A percentile compares a stretch with the other conserved stretches of the same genome.
phyloP scores from a whole-genome alignment of 2,113 vertebrate genomes.

The Mirza zaza region DNA sequence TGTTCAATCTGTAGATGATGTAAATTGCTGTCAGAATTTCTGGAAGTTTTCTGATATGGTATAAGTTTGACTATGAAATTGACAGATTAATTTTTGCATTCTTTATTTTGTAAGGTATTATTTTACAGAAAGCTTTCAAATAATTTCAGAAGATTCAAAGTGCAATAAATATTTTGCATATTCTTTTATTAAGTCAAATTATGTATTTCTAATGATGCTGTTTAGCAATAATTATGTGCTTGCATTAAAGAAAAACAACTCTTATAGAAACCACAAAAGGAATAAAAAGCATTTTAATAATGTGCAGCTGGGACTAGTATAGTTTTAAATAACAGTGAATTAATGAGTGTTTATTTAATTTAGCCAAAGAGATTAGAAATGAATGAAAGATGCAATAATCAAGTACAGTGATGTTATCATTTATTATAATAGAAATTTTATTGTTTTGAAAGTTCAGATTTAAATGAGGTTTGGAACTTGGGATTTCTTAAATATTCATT shows the following conservation, averaged over 20 bases:
- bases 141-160: conserved; percentile 19
- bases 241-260: conserved; percentile 24
- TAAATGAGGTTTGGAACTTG: conserved; percentile 26
- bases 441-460: conserved; percentile 54
- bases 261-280: background rate
- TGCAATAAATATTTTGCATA: conserved; percentile 20
- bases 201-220: conserved; percentile 4
- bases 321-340: conserved; percentile 47
- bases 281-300: conserved; percentile 54
- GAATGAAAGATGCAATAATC: conserved; percentile 41
- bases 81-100: background rate
- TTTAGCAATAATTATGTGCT: conserved; percentile 44
- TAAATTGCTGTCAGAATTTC: background rate
- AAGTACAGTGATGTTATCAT: conserved; percentile 30
- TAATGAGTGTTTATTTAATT: conserved; percentile 45
- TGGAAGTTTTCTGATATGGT: background rate
- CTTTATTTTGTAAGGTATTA: conserved; percentile 27
- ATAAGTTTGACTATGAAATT: background rate
- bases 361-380: conserved; percentile 39
- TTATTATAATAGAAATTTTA: conserved; percentile 42
- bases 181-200: conserved; percentile 46
- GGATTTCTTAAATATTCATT: conserved; percentile 55
- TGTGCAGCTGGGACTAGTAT: conserved; percentile 11
- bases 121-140: background rate
- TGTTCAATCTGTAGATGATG: background rate